Evolutionary conservation across 2,113 vertebrate genomes (phyloP), one percentile per base, ranked within the genome.

Genomic region (Catagonus wagneri): DNA sequence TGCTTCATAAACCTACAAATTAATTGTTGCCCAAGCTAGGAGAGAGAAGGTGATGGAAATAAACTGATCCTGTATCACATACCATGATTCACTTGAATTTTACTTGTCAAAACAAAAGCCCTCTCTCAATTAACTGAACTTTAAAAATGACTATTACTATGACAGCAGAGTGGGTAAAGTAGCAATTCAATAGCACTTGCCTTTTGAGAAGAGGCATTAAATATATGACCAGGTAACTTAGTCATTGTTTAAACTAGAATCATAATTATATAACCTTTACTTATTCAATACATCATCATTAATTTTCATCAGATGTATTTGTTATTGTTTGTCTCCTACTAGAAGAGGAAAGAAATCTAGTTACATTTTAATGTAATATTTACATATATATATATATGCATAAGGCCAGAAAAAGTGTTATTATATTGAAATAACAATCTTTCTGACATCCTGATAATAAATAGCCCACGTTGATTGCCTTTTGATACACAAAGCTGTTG

Each of bases 251-350:
- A 92, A 95, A 68, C 23, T 44, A 54, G 54, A 90, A 13, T 36
- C 39, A 5, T 63, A 74, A 93, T 92, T 92, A 60, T 39, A 1
- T 78, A 95, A 90, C 32, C 56, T 93, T 75, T 76, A 85, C 29
- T 89, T 94, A 88, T 76, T 90, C 81, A 85, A 13, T 85, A 63
- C 27, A 54, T 91, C 81, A 89, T n/a, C 52, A 94, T 86, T 69
- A 78, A 94, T 95, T 94, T 93, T 91, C 94, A 94, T 65, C 78
- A 85, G 58, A 69, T 25, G n/a, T 71, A 85, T 81, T 72, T 96
- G 23, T 65, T 84, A 6, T 71, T 83, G 17, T n/a, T 84, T 91
- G 29, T 74, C 81, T 97, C 23, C 58, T 78, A 50, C 66, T 58
- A 66, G n/a, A 39, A 25, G 7, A 5, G 6, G 27, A 29, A 65